Evolutionary conservation across 2,888 invertebrate genomes (phyloP).

Genomic region (Seira musarum): DNA sequence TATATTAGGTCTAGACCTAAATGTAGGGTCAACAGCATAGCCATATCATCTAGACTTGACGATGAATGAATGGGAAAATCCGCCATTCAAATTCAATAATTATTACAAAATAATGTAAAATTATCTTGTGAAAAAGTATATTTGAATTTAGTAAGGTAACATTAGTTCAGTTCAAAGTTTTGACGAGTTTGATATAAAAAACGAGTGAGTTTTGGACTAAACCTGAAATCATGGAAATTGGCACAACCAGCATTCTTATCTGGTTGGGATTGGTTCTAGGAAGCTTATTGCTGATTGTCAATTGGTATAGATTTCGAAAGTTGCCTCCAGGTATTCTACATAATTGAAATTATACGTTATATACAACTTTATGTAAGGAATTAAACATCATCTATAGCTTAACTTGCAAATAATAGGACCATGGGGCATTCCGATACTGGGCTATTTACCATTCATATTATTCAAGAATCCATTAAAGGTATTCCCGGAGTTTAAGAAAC

Average conservation of each 20-base stretch:
- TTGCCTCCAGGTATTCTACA: conserved; percentile 48
- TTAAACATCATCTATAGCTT: no score
- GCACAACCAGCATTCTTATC: no score
- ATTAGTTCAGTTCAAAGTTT: not conserved
- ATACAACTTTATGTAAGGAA: not conserved
- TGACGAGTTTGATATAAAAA: not conserved
- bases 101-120: no score
- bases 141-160: no score
- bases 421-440: conserved; percentile 64
- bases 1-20: no score
- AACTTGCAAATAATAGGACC: conserved; percentile 42
- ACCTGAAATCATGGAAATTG: no score
- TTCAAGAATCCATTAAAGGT: conserved; percentile 64
- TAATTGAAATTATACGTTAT: not conserved
- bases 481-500: conserved; percentile 64
- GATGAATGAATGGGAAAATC: no score
- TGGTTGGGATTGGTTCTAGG: no score
- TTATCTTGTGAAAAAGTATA: no score
- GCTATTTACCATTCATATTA: conserved; percentile 67
- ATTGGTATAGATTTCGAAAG: conserved; percentile 41
- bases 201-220: not conserved
- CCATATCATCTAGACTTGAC: no score
- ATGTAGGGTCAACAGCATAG: no score
- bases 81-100: no score
- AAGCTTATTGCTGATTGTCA: not conserved